Conservation (phyloP, 2,797 vertebrate species). For the Catostomus latipinnis region DNA sequence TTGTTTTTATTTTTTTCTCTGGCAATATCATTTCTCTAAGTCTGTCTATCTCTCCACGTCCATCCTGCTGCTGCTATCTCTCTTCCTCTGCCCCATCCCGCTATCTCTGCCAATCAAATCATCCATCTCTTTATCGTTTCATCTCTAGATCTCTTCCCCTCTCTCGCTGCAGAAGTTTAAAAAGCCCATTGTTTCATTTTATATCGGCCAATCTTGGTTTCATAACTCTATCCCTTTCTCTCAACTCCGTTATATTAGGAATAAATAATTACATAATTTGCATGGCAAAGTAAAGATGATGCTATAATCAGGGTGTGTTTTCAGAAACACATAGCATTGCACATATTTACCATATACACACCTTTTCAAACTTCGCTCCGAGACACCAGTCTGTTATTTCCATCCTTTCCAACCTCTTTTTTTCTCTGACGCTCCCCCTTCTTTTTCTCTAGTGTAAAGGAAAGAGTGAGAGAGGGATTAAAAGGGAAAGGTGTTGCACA, state of each 20-base stretch:
- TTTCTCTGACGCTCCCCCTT: conserved; percentile 48
- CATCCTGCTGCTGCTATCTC: conserved; percentile 50
- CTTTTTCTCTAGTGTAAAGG: conserved; percentile 70
- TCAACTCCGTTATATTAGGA: conserved; percentile 12
- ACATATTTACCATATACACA: conserved; percentile 46
- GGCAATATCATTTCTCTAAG: conserved; percentile 57
- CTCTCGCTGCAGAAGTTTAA: conserved; percentile 65
- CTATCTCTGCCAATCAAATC: conserved; percentile 73
- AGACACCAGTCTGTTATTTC: conserved; percentile 80
- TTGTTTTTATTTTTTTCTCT: conserved; percentile 46
- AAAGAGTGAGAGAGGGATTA: conserved; percentile 55
- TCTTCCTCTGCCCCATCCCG: conserved; percentile 76
- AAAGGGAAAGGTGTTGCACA: conserved; percentile 69
- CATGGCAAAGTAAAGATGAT: conserved; percentile 22
- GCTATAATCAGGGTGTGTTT: conserved; percentile 37
- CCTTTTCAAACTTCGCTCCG: conserved; percentile 61
- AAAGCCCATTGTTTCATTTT: conserved; percentile 77
- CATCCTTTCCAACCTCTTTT: conserved; percentile 68
- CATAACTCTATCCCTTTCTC: conserved; percentile 50
- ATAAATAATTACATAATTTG: conserved; percentile 36
- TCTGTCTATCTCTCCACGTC: conserved; percentile 67
- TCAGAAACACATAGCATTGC: conserved; percentile 37
- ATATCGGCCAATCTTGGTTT: conserved; percentile 74
- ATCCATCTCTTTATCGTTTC: conserved; percentile 75
- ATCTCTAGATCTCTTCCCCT: conserved; percentile 78